Percentiles rank a stretch among this genome's conserved stretches.
phyloP scores from a whole-genome alignment of 2,113 vertebrate genomes.

The Trogon surrucura region DNA sequence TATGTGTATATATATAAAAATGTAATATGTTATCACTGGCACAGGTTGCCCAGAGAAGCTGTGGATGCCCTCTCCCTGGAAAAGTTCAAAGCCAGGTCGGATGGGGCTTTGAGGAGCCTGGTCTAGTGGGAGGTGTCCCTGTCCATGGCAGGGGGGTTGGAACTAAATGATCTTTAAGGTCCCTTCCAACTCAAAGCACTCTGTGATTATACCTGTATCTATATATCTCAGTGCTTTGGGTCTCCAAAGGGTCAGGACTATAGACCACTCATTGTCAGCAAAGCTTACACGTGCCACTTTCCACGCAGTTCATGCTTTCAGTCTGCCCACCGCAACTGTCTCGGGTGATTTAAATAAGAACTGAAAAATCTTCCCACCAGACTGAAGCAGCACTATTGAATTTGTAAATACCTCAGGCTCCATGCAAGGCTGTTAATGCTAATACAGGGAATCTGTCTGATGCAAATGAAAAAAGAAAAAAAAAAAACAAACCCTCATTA shows the following conservation, averaged over 20 bases:
- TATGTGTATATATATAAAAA: too few relatives aligned
- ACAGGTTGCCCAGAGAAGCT: too few relatives aligned
- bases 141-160: too few relatives aligned
- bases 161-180: too few relatives aligned
- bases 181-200: too few relatives aligned
- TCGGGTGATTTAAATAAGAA: constrained; percentile 1
- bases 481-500: not conserved
- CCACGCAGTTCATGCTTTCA: not conserved
- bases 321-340: not conserved
- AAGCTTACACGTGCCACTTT: not conserved
- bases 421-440: not conserved
- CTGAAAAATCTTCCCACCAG: not conserved
- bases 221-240: not conserved
- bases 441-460: constrained; percentile 10
- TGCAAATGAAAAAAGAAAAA: constrained; percentile 29
- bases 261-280: not conserved
- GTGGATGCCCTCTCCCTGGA: too few relatives aligned
- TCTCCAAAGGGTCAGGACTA: not conserved
- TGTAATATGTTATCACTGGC: too few relatives aligned
- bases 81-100: too few relatives aligned
- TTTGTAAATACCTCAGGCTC: constrained; percentile 28
- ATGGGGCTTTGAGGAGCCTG: too few relatives aligned
- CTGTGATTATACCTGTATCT: too few relatives aligned
- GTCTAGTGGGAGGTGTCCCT: too few relatives aligned
- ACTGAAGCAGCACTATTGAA: not conserved